These are phyloP conservation scores for Cybosia mesomella DNA, from an alignment of 2,888 invertebrate genomes.

Conservation along the genomic window DNA sequence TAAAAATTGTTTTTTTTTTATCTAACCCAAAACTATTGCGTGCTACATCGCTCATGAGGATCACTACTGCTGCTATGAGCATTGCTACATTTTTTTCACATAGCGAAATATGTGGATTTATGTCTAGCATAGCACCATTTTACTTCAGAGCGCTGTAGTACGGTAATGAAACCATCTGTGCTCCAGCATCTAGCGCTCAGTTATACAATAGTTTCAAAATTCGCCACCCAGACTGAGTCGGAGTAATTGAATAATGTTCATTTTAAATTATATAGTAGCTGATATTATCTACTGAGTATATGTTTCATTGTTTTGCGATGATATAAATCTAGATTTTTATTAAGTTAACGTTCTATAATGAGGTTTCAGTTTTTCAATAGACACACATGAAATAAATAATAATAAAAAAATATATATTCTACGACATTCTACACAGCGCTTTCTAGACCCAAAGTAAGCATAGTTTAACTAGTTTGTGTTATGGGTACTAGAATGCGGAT, in stretches of 20 bases:
- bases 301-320: slow-evolving; percentile 10
- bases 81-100: not conserved
- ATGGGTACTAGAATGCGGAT: no score
- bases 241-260: slow-evolving; percentile 49
- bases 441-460: no score
- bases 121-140: not conserved
- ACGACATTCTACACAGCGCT: no score
- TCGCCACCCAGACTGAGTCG: slow-evolving; percentile 26
- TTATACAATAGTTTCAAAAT: not conserved
- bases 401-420: no score
- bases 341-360: no score
- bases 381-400: no score
- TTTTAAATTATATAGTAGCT: slow-evolving; percentile 39
- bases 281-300: slow-evolving; percentile 36
- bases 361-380: no score
- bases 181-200: not conserved
- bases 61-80: not conserved
- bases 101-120: not conserved
- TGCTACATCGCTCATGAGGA: not conserved
- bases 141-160: not conserved
- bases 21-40: not conserved
- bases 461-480: no score
- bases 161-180: not conserved
- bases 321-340: no score
- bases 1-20: not conserved